phyloP scores from a whole-genome alignment of 2,888 invertebrate genomes.

The Myopa tessellatipennis region DNA sequence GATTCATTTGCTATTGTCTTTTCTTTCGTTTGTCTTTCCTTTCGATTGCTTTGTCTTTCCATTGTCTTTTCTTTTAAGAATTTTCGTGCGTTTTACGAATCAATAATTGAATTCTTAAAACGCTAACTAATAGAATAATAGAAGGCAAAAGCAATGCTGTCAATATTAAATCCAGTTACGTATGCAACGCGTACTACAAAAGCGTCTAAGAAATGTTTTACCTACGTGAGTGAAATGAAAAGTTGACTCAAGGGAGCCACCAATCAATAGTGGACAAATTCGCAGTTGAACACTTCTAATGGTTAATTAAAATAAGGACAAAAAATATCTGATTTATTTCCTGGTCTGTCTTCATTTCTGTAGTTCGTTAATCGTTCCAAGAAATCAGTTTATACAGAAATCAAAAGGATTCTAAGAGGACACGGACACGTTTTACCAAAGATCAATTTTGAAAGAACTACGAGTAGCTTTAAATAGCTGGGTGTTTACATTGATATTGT shows the following conservation, averaged over 20 bases:
- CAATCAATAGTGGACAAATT: neutral
- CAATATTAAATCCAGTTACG: conserved; percentile 14
- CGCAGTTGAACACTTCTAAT: neutral
- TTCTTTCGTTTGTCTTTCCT: too few relatives aligned
- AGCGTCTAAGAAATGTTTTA: neutral
- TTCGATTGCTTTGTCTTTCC: neutral
- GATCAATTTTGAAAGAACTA: too few relatives aligned
- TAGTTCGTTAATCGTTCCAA: too few relatives aligned
- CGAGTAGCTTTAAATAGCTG: too few relatives aligned
- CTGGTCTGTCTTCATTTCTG: too few relatives aligned
- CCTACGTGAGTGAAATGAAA: conserved; percentile 22
- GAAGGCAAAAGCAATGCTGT: neutral
- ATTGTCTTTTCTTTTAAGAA: conserved; percentile 3
- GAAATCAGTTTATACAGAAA: too few relatives aligned
- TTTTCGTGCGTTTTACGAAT: conserved; percentile 24
- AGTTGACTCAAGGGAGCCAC: too few relatives aligned
- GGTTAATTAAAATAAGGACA: neutral
- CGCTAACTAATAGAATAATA: conserved; percentile 10
- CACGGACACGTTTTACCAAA: too few relatives aligned
- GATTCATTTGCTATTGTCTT: neutral
- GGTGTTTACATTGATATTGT: too few relatives aligned
- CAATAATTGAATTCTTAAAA: conserved; percentile 31
- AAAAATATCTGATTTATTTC: too few relatives aligned
- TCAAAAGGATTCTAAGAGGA: too few relatives aligned
- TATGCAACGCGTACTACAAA: conserved; percentile 19